Evolutionary conservation across 37 sponge, comb jelly and placozoan species (phyloP).

Genomic region (Eunapius fragilis): DNA sequence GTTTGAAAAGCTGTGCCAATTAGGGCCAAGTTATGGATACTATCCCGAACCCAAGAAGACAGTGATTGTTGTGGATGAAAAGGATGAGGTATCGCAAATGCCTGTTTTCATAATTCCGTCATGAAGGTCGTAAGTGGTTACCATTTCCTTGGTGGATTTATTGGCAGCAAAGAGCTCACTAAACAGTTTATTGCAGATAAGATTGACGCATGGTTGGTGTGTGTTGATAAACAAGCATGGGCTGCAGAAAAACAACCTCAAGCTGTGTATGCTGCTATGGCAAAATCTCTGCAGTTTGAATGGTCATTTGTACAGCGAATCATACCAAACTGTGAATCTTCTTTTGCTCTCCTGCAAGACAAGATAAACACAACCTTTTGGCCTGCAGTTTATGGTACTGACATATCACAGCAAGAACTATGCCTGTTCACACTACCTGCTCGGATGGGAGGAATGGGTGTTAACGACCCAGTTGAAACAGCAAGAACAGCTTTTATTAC

Average conservation of each 20-base stretch:
- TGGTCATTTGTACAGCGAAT: constrained; percentile 42
- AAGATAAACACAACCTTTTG: constrained; percentile 3
- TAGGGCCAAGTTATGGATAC: constrained; percentile 56
- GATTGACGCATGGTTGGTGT: constrained; percentile 7
- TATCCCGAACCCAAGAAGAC: constrained; percentile 38
- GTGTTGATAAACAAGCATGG: neutral
- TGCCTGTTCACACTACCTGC: constrained; percentile 15
- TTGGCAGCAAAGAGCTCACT: constrained; percentile 24
- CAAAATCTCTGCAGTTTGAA: constrained; percentile 38
- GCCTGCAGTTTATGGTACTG: neutral
- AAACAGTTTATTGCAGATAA: constrained; percentile 1
- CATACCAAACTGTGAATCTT: constrained; percentile 20
- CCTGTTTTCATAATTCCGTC: constrained; percentile 1
- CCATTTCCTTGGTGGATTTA: constrained; percentile 21
- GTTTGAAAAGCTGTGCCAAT: constrained; percentile 20
- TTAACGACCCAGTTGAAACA: constrained; percentile 17
- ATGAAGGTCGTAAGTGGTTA: neutral
- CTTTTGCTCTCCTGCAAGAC: constrained; percentile 14
- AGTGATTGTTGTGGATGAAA: constrained; percentile 12
- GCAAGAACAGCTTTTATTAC: neutral
- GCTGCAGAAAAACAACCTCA: constrained; percentile 15
- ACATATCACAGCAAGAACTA: constrained; percentile 17
- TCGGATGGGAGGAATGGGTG: constrained; percentile 3
- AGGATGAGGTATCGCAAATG: constrained; percentile 6
- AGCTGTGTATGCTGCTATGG: constrained; percentile 21